Evolutionary conservation across 2,888 invertebrate genomes (phyloP).

Genomic region (Caenorhabditis wallacei): DNA sequence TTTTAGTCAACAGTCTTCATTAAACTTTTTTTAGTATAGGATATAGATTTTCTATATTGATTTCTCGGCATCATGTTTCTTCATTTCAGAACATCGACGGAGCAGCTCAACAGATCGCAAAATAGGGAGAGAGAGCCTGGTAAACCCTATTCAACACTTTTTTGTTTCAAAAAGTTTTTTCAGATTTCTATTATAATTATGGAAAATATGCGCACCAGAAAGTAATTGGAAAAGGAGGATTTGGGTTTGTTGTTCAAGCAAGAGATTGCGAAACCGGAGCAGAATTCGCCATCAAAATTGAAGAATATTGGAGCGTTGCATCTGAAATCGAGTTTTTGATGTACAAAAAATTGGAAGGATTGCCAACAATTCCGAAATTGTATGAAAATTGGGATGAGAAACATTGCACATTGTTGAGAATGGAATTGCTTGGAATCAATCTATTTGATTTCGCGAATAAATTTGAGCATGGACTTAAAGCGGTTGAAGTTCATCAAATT

Average conservation of each 20-base stretch:
- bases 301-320: neutral
- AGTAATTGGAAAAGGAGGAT: conserved; percentile 5
- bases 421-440: neutral
- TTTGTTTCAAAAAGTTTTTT: no score
- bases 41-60: no score
- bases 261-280: neutral
- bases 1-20: no score
- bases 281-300: neutral
- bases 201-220: no score
- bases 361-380: neutral
- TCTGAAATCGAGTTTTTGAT: neutral
- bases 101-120: no score
- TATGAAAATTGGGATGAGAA: neutral
- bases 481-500: neutral
- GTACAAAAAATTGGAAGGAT: neutral
- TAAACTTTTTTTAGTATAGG: no score
- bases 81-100: no score
- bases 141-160: no score
- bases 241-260: neutral
- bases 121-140: no score
- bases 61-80: no score
- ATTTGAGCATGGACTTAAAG: neutral
- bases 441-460: neutral
- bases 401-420: neutral
- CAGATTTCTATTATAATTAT: no score